Base-by-base conservation (phyloP, 2,888 invertebrate genomes). In the Epinotia bilunana region DNA sequence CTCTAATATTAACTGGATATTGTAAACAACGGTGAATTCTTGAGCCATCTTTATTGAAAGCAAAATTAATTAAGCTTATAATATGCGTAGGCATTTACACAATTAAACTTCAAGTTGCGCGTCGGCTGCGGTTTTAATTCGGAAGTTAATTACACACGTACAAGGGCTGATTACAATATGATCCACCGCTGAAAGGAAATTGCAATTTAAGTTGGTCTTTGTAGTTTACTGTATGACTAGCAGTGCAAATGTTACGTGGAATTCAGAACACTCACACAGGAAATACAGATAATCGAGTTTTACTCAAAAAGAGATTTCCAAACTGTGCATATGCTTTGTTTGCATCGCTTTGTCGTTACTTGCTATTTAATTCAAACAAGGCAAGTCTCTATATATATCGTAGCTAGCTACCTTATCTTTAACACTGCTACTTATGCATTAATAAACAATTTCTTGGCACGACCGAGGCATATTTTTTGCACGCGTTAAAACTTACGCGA, bases 41-140 rank as follows among this genome's bases (percentile, higher is more conserved):
- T 57, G 46, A 70, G 70, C 70, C 46, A 49, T 63, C 20, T 70
- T 57, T 70, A 53, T 62, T 39, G 62, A 61, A 60, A 67, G 55
- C 65, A 57, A 61, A 73, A 63, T 73, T 73, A 73, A 73, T 73
- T 73, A 73, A 73, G 62, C 46, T 69, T 73, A 73, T 69, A 73
- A 73, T 69, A 77, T 77, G 67, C 70, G 74, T 65, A 68, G 65
- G 61, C 73, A 62, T 73, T 73, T 69, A 69, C 68, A 73, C 73
- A 69, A 69, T 69, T 57, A 63, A 73, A 73, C 73, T 73, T 63
- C 33, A 65, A 77, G 73, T 65, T 46, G 57, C 69, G 62, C 76
- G 71, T 55, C 67, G 60, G 72, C 71, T 80, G 80, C 60, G 79
- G 80, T 80, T 79, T 79, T 78, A 78, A 78, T 79, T 78, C 57